Percentiles rank a stretch among this genome's conserved stretches.
These are phyloP conservation scores for Bostrychus sinensis DNA, from an alignment of 2,113 vertebrate species.

Conservation along the genomic window DNA sequence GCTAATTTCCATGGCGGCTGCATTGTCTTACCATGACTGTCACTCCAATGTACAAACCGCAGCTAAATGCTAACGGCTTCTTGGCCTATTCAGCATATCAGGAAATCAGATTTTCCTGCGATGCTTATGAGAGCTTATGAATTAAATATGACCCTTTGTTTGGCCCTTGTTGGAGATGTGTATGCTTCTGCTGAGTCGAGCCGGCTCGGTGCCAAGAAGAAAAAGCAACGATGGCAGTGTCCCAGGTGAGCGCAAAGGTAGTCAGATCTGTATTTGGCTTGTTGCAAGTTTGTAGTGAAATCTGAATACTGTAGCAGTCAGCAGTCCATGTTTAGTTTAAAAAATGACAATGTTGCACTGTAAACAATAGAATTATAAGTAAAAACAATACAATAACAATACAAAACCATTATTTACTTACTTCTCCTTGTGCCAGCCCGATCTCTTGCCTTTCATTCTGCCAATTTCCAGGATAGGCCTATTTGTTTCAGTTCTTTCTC, in stretches of 20 bases:
- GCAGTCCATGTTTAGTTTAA: constrained; percentile 7
- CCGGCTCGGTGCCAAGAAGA: constrained; percentile 22
- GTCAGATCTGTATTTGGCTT: constrained; percentile 38
- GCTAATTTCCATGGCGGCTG: too few relatives aligned
- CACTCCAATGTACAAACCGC: constrained; percentile 6
- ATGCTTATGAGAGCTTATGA: constrained; percentile 36
- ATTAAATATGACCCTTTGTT: constrained; percentile 63
- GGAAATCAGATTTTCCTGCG: constrained; percentile 20
- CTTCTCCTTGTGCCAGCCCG: too few relatives aligned
- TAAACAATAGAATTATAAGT: too few relatives aligned
- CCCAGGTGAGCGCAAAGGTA: constrained; percentile 13
- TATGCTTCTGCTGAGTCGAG: constrained; percentile 59
- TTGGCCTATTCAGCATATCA: constrained; percentile 7
- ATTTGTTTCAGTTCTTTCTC: too few relatives aligned
- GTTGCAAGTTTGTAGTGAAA: constrained; percentile 15
- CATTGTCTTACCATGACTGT: constrained; percentile 20
- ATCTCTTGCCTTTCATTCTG: too few relatives aligned
- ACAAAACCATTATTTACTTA: too few relatives aligned
- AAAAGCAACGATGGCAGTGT: constrained; percentile 18
- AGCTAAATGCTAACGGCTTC: constrained; percentile 11
- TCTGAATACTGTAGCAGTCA: constrained; percentile 8
- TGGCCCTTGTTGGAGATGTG: constrained; percentile 32
- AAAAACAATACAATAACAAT: too few relatives aligned
- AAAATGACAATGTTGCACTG: neutral
- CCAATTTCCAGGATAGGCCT: too few relatives aligned